Base-by-base conservation (phyloP, 1,140 invertebrate species). In the Penaeus indicus region DNA sequence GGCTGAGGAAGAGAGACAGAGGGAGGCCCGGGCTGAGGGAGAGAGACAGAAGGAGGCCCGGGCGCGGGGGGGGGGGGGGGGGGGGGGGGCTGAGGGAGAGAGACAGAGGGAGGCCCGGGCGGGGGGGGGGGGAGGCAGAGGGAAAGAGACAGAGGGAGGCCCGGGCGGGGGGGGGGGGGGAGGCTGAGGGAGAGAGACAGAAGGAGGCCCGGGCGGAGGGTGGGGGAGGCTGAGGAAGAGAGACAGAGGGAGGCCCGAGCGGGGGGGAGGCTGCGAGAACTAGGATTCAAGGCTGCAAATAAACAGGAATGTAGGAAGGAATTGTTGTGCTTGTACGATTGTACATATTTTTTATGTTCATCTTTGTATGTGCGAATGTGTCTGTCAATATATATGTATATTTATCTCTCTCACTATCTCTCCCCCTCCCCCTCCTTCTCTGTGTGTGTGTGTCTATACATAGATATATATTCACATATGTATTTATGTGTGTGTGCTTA, bases 391-490 rank as follows among this genome's bases (percentile, higher is more conserved):
- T 32, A 32, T 32, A 32, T 32, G 32, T 32, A 32, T 32, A 32
- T 32, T 2, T 32, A 32, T 1, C 1, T 32, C 32, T 32, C 32
- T 32, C 32, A 2, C 32, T 32, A 32, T 32, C 32, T n/a, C n/a
- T n/a, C n/a, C n/a, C 32, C 32, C 32, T 2, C 32, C 32, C 32
- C 32, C 32, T 32, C n/a, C 16, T 25, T 0, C 4, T 22, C 21
- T 75, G 32, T 75, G 32, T 75, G n/a, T 75, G 32, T 75, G 32
- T 75, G n/a, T 75, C 10, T 75, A 75, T 75, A 32, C 32, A 32
- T 75, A 32, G 8, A 75, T 75, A 32, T 75, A 75, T 75, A 75
- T 75, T 25, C 32, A 69, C 32, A 32, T 75, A 75, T 32, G n/a
- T 27, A 75, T 75, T 19, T 75, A 16, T 75, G 19, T 32, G 42